Conservation (phyloP, 2,113 vertebrate genomes). For the Callaeas wilsoni region DNA sequence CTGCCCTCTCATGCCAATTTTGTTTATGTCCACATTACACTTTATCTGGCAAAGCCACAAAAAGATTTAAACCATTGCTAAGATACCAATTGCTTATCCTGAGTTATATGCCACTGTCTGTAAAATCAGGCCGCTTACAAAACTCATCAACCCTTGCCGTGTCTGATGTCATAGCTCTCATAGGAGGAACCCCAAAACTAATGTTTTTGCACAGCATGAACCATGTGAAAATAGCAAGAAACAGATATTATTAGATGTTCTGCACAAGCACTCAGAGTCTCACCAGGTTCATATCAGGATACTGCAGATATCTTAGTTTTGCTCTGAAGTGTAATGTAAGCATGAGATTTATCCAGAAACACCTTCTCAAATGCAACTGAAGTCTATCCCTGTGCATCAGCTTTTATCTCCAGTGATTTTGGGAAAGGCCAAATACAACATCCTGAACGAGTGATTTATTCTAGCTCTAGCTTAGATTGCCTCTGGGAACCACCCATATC, state of each 20-base stretch:
- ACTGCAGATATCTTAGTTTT: neutral
- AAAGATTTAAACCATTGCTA: neutral
- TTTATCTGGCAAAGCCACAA: neutral
- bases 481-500: neutral
- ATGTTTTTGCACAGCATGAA: neutral
- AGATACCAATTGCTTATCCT: neutral
- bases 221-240: neutral
- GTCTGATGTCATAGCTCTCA: neutral
- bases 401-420: neutral
- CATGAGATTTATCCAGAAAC: neutral
- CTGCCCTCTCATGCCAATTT: neutral
- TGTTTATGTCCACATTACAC: neutral
- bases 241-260: neutral
- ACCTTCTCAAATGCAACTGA: neutral
- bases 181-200: neutral
- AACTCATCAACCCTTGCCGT: neutral
- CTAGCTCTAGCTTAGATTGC: neutral
- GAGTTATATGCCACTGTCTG: neutral
- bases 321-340: neutral
- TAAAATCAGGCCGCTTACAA: neutral
- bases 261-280: neutral
- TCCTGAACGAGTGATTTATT: neutral
- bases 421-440: neutral
- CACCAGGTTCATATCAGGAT: neutral
- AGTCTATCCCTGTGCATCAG: neutral